These are phyloP conservation scores for Crotalus helleri DNA, from an alignment of 2,113 vertebrate genomes.

Conservation along the genomic window DNA sequence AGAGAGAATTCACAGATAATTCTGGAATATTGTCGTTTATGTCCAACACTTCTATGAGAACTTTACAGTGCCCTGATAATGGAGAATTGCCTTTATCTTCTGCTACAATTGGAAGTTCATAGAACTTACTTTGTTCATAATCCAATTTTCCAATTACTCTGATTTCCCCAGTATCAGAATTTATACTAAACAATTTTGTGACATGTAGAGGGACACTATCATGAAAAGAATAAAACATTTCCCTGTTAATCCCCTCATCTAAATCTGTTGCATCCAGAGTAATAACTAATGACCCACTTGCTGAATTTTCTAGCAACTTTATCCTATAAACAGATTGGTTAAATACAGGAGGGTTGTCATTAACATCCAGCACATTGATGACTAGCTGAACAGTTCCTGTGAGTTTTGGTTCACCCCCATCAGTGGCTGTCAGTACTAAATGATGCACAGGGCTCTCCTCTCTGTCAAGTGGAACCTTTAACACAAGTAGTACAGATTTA, in stretches of 20 bases:
- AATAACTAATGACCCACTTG: neutral
- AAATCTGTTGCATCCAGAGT: neutral
- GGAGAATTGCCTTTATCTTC: neutral
- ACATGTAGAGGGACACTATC: neutral
- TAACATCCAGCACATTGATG: no score
- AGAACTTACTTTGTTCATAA: neutral
- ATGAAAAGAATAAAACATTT: neutral
- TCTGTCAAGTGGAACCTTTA: no score
- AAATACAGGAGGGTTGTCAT: no score
- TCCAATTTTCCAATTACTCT: neutral
- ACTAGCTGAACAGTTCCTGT: no score
- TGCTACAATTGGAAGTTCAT: neutral
- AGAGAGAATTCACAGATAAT: neutral
- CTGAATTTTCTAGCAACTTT: neutral
- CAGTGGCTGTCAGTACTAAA: no score
- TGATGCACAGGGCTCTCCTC: no score
- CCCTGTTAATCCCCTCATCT: neutral
- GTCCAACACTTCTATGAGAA: neutral
- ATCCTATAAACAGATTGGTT: neutral
- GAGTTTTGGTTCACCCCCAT: no score
- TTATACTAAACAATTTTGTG: neutral
- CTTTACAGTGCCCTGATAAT: neutral
- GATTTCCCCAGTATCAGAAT: neutral
- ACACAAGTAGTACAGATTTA: slow-evolving; percentile 49
- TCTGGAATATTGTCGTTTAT: neutral